Evolutionary conservation across 2,888 invertebrate genomes (phyloP).

Genomic region (Gasteruption jaculator): DNA sequence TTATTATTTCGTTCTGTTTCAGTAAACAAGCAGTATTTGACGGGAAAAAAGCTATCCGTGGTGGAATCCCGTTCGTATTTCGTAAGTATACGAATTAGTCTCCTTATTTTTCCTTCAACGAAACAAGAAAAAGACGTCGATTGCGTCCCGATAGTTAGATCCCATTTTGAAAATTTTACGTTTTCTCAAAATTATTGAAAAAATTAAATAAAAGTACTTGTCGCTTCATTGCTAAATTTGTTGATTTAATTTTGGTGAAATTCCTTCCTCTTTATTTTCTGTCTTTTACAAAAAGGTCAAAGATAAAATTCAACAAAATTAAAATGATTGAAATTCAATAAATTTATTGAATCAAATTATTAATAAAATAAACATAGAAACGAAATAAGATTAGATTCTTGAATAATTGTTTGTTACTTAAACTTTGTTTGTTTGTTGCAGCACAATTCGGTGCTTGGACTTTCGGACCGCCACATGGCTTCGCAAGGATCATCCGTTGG

Average conservation of each 20-base stretch:
- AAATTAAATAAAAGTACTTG: no score
- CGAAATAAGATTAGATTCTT: no score
- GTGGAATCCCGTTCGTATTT: constrained; percentile 95
- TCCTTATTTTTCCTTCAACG: neutral
- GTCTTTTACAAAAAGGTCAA: no score
- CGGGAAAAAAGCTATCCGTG: constrained; percentile 92
- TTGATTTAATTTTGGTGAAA: neutral
- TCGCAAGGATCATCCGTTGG: constrained; percentile 91
- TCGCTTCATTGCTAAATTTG: no score
- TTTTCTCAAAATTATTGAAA: neutral
- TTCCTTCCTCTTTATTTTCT: neutral
- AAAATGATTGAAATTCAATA: no score
- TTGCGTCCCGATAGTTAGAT: constrained; percentile 1
- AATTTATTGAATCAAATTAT: no score
- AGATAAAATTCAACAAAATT: no score
- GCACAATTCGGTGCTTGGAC: constrained; percentile 96
- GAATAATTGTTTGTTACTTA: neutral
- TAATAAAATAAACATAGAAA: no score
- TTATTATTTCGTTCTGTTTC: constrained; percentile 49
- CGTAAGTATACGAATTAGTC: constrained; percentile 67
- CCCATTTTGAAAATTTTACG: neutral
- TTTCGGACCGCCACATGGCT: constrained; percentile 94
- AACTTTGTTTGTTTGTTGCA: constrained; percentile 48
- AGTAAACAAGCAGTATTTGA: constrained; percentile 95
- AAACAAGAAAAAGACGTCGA: neutral